Evolutionary conservation across 2,113 vertebrate species (phyloP), one percentile per base, ranked within the genome.

Genomic region (Limanda limanda): DNA sequence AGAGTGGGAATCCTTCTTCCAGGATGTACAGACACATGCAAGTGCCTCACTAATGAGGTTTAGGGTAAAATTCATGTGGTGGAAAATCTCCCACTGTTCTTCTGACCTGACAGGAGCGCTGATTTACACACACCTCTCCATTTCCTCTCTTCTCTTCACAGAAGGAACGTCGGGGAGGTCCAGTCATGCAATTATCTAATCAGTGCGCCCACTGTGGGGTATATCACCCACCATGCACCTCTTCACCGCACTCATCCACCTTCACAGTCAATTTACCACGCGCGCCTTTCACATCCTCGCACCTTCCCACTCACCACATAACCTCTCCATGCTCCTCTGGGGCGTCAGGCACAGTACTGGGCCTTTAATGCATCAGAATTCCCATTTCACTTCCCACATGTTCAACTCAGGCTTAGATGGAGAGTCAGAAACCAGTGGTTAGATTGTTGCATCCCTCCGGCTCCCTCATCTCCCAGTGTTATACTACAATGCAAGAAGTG

Each of bases 201-300:
- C 83, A 85, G 68, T 51, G 69, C 4, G 61, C 74, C 81, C 79
- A 62, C 76, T 72, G 78, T 81, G 55, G 78, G 89, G 62, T 71
- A 25, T 68, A 78, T 83, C 85, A 81, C 58, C 71, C 61, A 82
- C 74, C 17, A 69, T 47, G 60, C 71, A 80, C 74, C 71, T 74
- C 73, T 62, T 85, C 75, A 86, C 79, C 81, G 74, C 63, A 60
- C 71, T 77, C 74, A 65, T 76, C 88, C 85, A 86, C 77, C 82
- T 89, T 86, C 83, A 86, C 82, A 81, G 79, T 83, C 85, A 72
- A 88, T 89, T 88, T 79, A 79, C 60, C 59, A 27, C 76, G 66
- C 71, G 67, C 52, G 31, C 48, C 67, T 74, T 76, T 76, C 72
- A 78, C 76, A 81, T 86, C 51, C 74, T 42, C 31, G 52, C 13